Conservation (phyloP, 1,140 invertebrate genomes). For the Trypoxylus dichotomus region DNA sequence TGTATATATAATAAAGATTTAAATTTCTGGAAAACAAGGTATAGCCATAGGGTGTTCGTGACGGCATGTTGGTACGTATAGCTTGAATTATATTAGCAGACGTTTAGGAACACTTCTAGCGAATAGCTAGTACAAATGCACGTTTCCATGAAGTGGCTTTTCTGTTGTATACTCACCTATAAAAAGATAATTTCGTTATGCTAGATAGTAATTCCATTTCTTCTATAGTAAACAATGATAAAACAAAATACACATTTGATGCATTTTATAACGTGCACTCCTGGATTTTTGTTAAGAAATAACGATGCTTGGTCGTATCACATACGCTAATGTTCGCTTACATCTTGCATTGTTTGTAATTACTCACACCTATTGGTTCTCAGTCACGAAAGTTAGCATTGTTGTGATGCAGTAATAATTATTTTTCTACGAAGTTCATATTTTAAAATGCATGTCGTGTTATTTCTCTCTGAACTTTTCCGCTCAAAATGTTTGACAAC, state of each 20-base stretch:
- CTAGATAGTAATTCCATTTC: background rate
- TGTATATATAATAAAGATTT: conserved; percentile 14
- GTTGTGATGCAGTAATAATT: background rate
- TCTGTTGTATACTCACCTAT: background rate
- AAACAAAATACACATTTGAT: background rate
- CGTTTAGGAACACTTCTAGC: background rate
- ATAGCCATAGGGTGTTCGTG: background rate
- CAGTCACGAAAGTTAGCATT: background rate
- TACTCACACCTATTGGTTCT: background rate
- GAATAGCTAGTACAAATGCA: background rate
- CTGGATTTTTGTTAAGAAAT: background rate
- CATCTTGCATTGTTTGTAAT: background rate
- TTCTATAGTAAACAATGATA: background rate
- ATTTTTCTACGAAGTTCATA: too few species aligned
- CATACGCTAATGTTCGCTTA: background rate
- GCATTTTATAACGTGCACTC: background rate
- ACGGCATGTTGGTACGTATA: background rate
- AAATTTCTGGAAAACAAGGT: conserved; percentile 18
- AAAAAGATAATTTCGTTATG: conserved; percentile 2
- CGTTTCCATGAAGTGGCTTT: background rate
- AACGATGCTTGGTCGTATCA: background rate
- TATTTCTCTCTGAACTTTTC: too few species aligned
- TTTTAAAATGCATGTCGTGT: too few species aligned
- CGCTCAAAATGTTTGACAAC: too few species aligned
- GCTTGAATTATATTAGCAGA: conserved; percentile 10